Conservation (phyloP, 2,113 vertebrate species). For the Platysternon megacephalum region DNA sequence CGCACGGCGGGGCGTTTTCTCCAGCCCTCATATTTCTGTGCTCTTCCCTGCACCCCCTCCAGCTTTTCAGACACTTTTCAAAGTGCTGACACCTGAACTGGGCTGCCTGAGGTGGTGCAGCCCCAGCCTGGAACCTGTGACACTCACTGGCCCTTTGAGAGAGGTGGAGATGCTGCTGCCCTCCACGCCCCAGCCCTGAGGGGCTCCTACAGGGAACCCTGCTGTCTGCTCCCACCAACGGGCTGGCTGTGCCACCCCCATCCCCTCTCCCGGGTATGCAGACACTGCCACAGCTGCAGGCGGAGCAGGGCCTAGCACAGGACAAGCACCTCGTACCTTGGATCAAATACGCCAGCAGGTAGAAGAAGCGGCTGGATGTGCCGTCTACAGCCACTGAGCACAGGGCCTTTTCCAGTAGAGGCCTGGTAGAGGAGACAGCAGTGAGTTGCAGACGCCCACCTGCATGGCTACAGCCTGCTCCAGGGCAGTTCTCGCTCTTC, state of each 20-base stretch:
- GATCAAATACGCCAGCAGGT: slow-evolving; percentile 85
- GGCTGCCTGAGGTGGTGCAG: neutral
- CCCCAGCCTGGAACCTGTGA: neutral
- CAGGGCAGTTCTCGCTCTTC: neutral
- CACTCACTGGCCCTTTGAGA: neutral
- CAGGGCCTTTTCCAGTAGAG: slow-evolving; percentile 75
- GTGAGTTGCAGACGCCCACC: neutral
- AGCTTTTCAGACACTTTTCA: too few species aligned
- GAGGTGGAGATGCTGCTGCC: neutral
- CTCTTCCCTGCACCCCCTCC: too few species aligned
- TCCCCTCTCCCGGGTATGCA: neutral
- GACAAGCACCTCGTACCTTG: slow-evolving; percentile 77
- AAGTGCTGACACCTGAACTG: too few species aligned
- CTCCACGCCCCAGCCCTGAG: neutral
- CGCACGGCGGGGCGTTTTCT: neutral
- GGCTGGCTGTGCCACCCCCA: neutral
- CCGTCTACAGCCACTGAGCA: slow-evolving; percentile 38
- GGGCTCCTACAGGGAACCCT: fast-evolving
- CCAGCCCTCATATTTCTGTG: neutral
- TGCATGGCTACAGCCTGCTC: neutral
- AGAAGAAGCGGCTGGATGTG: slow-evolving; percentile 76
- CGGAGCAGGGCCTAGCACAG: neutral
- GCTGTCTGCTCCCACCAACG: neutral
- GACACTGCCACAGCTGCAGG: neutral
- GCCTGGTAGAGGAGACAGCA: slow-evolving; percentile 44